These are phyloP conservation scores for Apotomis turbidana DNA, from an alignment of 2,888 invertebrate genomes.

Conservation along the genomic window DNA sequence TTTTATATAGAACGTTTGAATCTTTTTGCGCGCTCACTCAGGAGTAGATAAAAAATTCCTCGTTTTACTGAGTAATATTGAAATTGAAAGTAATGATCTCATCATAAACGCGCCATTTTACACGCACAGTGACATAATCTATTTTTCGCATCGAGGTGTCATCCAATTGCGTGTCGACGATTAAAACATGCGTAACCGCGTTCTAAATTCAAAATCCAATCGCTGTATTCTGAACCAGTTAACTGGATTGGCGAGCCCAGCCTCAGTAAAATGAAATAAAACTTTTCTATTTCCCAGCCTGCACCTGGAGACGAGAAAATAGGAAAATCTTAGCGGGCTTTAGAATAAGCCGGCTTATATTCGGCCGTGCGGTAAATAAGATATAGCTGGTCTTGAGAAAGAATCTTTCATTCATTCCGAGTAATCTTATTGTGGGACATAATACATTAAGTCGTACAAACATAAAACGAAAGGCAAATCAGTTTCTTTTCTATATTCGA, in stretches of 20 bases:
- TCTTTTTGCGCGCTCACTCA: too few relatives aligned
- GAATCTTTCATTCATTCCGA: conserved; percentile 46
- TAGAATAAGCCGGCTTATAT: conserved; percentile 67
- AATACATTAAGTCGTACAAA: not conserved
- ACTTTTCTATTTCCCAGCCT: conserved; percentile 60
- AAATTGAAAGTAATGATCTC: too few relatives aligned
- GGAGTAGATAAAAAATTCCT: too few relatives aligned
- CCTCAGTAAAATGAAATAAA: conserved; percentile 60
- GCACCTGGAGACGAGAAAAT: conserved; percentile 62
- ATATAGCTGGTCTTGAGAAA: conserved; percentile 53
- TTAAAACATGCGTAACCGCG: not conserved
- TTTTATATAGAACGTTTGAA: too few relatives aligned
- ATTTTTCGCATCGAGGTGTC: too few relatives aligned
- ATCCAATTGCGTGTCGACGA: too few relatives aligned
- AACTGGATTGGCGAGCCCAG: conserved; percentile 45
- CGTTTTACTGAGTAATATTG: too few relatives aligned
- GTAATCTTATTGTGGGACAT: conserved; percentile 25
- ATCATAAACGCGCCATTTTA: too few relatives aligned
- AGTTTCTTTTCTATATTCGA: not conserved
- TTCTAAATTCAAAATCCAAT: not conserved
- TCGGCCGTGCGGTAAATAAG: conserved; percentile 59
- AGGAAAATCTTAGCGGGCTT: conserved; percentile 62
- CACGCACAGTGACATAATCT: too few relatives aligned
- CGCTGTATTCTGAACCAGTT: conserved; percentile 35
- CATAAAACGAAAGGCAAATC: not conserved